Percentiles rank a stretch among this genome's conserved stretches.
phyloP scores from a whole-genome alignment of 1,140 invertebrate species.

The Papilio machaon region DNA sequence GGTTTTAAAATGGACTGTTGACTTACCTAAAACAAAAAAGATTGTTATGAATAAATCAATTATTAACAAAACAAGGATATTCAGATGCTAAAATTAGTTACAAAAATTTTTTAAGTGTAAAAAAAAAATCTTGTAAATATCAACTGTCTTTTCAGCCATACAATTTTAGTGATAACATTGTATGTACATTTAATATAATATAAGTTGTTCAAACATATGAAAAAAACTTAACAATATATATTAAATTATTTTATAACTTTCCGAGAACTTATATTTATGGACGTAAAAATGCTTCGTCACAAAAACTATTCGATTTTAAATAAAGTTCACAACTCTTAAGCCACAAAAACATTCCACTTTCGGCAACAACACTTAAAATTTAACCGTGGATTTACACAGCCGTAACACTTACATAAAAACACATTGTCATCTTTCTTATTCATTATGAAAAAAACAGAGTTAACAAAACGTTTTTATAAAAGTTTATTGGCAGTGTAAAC shows the following conservation, averaged over 20 bases:
- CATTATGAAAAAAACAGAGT: background rate
- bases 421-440: background rate
- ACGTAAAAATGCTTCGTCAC: constrained; percentile 1
- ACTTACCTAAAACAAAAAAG: background rate
- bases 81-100: no score
- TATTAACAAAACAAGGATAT: no score
- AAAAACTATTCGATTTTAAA: constrained; percentile 7
- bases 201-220: background rate
- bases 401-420: background rate
- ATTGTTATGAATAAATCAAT: background rate
- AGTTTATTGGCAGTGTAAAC: background rate
- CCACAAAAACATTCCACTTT: constrained; percentile 22
- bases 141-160: no score
- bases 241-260: background rate
- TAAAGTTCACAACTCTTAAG: constrained; percentile 1
- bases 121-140: no score
- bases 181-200: no score
- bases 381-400: background rate
- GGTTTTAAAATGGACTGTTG: background rate
- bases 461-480: background rate
- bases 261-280: background rate
- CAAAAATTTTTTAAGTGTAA: no score
- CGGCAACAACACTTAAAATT: background rate
- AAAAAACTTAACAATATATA: background rate
- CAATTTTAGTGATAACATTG: no score